Conservation (phyloP, 2,888 invertebrate species). For the Diarsia dahlii region DNA sequence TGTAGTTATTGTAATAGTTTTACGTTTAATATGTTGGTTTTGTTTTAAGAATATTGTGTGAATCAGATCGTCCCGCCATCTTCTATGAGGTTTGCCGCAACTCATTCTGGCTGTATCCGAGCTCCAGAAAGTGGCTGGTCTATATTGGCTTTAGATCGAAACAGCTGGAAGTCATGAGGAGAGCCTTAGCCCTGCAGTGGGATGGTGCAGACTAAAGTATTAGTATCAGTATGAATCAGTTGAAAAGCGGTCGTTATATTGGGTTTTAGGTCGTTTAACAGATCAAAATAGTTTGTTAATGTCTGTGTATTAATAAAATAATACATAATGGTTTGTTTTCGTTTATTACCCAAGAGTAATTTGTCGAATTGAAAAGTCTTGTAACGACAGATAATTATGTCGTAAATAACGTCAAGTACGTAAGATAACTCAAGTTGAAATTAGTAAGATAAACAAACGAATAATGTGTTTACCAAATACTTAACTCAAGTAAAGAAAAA, state of each 20-base stretch:
- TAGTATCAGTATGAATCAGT: background rate
- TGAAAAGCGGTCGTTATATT: background rate
- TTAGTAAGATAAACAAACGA: background rate
- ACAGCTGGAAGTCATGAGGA: too few relatives aligned
- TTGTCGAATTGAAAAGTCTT: too few relatives aligned
- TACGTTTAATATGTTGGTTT: background rate
- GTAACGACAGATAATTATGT: background rate
- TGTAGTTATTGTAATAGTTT: constrained; percentile 6
- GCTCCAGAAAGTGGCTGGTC: too few relatives aligned
- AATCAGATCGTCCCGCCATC: background rate
- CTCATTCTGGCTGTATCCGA: too few relatives aligned
- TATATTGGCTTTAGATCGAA: too few relatives aligned
- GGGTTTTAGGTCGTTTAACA: background rate
- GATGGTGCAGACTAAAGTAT: too few relatives aligned
- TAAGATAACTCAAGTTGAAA: background rate
- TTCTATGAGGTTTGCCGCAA: too few relatives aligned
- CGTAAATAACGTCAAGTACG: background rate
- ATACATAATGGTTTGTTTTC: too few relatives aligned
- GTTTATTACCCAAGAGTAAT: background rate
- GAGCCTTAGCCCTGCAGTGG: too few relatives aligned
- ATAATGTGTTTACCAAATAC: background rate
- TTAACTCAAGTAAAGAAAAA: background rate
- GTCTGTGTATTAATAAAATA: too few relatives aligned
- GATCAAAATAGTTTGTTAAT: background rate
- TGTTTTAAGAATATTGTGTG: background rate